Conservation (phyloP, 2,888 invertebrate genomes). For the Tipula unca region DNA sequence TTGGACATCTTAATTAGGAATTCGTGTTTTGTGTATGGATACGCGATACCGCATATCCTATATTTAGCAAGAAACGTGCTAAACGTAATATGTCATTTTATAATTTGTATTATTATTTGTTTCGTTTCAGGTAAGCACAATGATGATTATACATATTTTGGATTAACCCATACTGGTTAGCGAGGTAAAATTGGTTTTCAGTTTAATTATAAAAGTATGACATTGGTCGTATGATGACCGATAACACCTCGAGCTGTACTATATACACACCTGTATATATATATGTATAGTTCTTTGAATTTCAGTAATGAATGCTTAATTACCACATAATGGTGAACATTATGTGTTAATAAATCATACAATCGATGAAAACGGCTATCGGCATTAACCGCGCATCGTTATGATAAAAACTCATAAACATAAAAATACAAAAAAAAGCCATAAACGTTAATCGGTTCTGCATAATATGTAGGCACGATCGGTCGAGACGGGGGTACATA, state of each 20-base stretch:
- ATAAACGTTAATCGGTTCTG: neutral
- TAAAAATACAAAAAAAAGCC: neutral
- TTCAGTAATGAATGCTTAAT: neutral
- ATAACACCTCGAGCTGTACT: too few species aligned
- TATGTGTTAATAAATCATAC: neutral
- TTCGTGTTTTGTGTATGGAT: neutral
- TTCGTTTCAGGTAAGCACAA: neutral
- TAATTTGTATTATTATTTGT: neutral
- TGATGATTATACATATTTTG: neutral
- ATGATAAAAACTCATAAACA: neutral
- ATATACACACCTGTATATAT: too few species aligned
- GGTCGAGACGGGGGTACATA: too few species aligned
- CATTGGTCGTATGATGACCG: too few species aligned
- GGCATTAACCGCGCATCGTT: neutral
- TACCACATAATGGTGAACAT: neutral
- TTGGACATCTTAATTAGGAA: neutral
- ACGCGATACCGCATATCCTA: too few species aligned
- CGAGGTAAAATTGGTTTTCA: neutral
- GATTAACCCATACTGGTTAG: neutral
- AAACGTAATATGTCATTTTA: neutral
- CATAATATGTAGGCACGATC: neutral
- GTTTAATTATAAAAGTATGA: too few species aligned
- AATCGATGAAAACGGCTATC: neutral
- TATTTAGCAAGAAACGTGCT: neutral
- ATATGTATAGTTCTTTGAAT: neutral